A percentile compares a stretch with the other conserved stretches of the same genome.
These are phyloP conservation scores for Drosophila repleta DNA, from an alignment of 1,140 invertebrate genomes.

Conservation along the genomic window DNA sequence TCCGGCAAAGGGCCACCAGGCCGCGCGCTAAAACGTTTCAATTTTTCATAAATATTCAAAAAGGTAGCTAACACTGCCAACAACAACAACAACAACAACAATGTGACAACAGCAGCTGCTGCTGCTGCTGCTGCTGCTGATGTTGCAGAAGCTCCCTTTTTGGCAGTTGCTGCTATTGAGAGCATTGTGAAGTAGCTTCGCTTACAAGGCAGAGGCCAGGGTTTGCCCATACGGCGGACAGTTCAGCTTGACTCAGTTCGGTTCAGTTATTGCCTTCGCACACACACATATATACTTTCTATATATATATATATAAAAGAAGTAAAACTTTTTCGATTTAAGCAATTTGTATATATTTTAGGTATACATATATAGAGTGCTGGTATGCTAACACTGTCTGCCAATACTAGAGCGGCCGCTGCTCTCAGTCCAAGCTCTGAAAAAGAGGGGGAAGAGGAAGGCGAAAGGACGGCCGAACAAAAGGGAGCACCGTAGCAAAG, in stretches of 20 bases:
- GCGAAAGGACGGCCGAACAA: neutral
- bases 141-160: neutral
- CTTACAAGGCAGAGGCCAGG: constrained; percentile 26
- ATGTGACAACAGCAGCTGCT: constrained; percentile 61
- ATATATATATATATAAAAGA: constrained; percentile 32
- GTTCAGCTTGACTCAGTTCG: constrained; percentile 10
- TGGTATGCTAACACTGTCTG: constrained; percentile 11
- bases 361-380: constrained; percentile 14
- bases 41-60: constrained; percentile 83
- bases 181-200: constrained; percentile 16
- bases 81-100: constrained; percentile 44
- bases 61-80: constrained; percentile 61
- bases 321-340: constrained; percentile 77
- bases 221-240: constrained; percentile 52
- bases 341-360: constrained; percentile 62
- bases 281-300: constrained; percentile 2
- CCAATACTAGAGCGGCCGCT: constrained; percentile 12
- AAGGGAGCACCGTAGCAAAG: constrained; percentile 6
- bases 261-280: constrained; percentile 61
- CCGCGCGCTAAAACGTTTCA: constrained; percentile 78
- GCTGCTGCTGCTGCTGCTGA: constrained; percentile 21
- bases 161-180: constrained; percentile 16
- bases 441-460: neutral
- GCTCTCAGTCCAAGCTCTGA: constrained; percentile 4
- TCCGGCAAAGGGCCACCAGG: constrained; percentile 39